Conservation (phyloP, 2,797 vertebrate genomes). For the Pipistrellus kuhlii region DNA sequence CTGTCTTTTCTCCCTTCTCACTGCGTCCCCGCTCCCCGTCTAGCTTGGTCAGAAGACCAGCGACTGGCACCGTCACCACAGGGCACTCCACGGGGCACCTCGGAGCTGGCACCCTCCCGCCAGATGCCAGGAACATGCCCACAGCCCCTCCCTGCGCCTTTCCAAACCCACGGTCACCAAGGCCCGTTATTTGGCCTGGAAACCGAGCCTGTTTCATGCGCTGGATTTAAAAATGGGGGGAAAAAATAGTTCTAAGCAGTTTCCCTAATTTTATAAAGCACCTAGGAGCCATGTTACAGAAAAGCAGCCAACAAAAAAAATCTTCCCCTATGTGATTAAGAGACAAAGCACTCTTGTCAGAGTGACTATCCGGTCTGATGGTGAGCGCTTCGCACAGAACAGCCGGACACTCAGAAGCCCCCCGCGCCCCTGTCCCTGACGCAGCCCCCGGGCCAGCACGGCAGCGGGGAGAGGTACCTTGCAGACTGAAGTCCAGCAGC, state of each 20-base stretch:
- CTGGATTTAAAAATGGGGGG: conserved; percentile 60
- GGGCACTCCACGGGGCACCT: neutral
- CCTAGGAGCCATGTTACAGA: neutral
- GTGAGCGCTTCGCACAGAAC: conserved; percentile 22
- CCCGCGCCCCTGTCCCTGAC: conserved; percentile 4
- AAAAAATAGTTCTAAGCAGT: conserved; percentile 76
- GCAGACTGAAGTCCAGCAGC: conserved; percentile 96
- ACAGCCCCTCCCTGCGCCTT: neutral
- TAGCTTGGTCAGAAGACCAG: conserved; percentile 67
- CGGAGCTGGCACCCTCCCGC: neutral
- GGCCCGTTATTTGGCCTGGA: conserved; percentile 73
- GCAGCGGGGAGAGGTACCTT: conserved; percentile 88
- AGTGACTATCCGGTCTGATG: conserved; percentile 19
- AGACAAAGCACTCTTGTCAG: conserved; percentile 71
- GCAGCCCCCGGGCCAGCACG: neutral
- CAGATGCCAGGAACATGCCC: neutral
- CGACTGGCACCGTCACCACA: conserved; percentile 35
- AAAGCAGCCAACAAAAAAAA: conserved; percentile 45
- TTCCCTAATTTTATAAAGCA: conserved; percentile 80
- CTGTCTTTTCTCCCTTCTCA: conserved; percentile 78
- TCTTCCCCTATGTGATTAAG: conserved; percentile 38
- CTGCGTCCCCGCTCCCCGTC: conserved; percentile 70
- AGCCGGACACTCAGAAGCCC: conserved; percentile 46
- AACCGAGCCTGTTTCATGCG: conserved; percentile 34
- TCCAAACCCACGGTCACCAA: conserved; percentile 72